These are phyloP conservation scores for Anguilla pacifica DNA, from an alignment of 2,797 vertebrate species.

Conservation along the genomic window DNA sequence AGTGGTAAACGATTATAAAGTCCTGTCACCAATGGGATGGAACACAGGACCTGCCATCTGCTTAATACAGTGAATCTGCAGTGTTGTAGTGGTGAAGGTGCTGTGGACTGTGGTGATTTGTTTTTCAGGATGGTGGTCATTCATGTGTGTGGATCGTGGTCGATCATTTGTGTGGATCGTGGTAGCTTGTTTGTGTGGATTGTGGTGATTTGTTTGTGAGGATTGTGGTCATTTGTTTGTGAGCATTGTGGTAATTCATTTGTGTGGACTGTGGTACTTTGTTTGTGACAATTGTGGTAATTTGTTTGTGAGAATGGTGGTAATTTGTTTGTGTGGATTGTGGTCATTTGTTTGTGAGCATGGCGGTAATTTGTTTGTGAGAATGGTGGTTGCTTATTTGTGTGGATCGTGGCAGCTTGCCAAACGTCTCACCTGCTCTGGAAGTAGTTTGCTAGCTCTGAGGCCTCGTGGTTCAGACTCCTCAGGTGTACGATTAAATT, in stretches of 20 bases:
- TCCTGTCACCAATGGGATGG: constrained; percentile 58
- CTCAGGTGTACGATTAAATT: constrained; percentile 99
- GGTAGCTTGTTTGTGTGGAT: no score
- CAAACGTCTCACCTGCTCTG: constrained; percentile 98
- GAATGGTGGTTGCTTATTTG: not conserved
- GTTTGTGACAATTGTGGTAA: not conserved
- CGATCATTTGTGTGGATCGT: constrained; percentile 36
- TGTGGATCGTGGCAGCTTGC: constrained; percentile 43
- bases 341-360: no score
- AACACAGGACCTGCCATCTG: constrained; percentile 56
- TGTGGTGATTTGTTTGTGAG: no score
- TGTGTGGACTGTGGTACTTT: not conserved
- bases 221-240: not conserved
- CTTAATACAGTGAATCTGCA: not conserved
- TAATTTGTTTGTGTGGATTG: not conserved
- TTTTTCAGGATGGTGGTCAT: not conserved
- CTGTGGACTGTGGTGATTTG: not conserved
- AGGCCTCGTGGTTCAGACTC: constrained; percentile 99
- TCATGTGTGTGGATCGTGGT: not conserved
- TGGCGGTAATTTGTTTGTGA: not conserved
- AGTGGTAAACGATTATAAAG: not conserved
- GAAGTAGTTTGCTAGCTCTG: constrained; percentile 99
- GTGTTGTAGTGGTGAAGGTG: not conserved
- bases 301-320: not conserved
- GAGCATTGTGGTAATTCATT: not conserved